Base-by-base conservation (phyloP, 2,797 vertebrate species). In the Tragopan temminckii region DNA sequence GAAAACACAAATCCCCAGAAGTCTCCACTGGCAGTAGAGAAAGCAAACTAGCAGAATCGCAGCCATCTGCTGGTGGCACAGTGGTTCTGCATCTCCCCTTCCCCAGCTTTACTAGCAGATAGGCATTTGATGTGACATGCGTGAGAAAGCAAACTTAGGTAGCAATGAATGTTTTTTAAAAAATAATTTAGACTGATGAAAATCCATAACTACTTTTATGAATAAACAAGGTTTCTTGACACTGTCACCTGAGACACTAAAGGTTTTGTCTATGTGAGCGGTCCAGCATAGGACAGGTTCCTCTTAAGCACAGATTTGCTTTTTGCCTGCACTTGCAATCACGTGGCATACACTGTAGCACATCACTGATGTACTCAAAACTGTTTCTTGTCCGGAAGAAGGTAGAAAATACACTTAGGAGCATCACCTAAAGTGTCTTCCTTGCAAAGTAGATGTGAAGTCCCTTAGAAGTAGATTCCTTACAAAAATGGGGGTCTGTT, bases 1-100 rank as follows among this genome's bases (percentile, higher is more conserved):
- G 35, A 62, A 80, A 46, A 11, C 9, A n/a, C 6, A 7, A 7
- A 55, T 23, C n/a, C 40, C 4, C 48, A 71, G 36, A 31, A 74
- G 27, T 10, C 8, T 38, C 19, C 7, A 40, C 4, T 67, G 1
- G 3, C 16, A 38, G 33, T 2, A 58, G 52, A 35, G 36, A 76
- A 55, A 64, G 35, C n/a, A 87, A 80, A 48, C 18, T 7, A 62
- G n/a, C 61, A 89, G 72, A 71, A 35, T 0, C 57, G 59, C 3
- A 31, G 81, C 95, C 94, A 95, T 59, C 90, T 95, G 81, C 81
- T 93, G 94, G 82, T 35, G 58, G 77, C 46, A 67, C 13, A 89
- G 42, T 5, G 46, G 35, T 59, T 85, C 55, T 95, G 92, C 89
- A 76, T 7, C 25, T 43, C 35, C 1, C 17, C 33, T 38, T 19